Evolutionary conservation across 1,140 invertebrate species (phyloP).

Genomic region (Brachionus rubens): DNA sequence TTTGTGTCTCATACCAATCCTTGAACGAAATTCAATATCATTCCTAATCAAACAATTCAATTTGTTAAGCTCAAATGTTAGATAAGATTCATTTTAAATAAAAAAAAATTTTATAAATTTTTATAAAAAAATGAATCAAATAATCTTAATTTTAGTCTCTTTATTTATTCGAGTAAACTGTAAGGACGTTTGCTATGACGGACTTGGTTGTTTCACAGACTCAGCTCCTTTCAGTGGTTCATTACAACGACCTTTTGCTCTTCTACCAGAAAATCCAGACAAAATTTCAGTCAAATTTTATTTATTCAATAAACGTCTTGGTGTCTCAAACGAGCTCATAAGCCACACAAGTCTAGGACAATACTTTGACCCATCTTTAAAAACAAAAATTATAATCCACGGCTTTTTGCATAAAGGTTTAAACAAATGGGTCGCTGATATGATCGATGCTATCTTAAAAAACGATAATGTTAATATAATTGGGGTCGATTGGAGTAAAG

Average conservation of each 20-base stretch:
- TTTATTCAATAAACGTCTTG: constrained; percentile 61
- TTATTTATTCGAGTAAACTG: too few species aligned
- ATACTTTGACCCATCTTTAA: constrained; percentile 22
- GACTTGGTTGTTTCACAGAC: constrained; percentile 88
- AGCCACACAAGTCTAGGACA: constrained; percentile 57
- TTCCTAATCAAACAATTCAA: too few species aligned
- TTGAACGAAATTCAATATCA: too few species aligned
- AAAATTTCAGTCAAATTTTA: constrained; percentile 69
- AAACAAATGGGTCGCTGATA: constrained; percentile 72
- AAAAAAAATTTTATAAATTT: too few species aligned
- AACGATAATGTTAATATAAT: constrained; percentile 79
- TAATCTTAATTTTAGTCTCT: too few species aligned
- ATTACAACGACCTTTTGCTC: constrained; percentile 66
- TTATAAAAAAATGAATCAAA: too few species aligned
- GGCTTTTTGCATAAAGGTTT: constrained; percentile 86
- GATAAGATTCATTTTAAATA: too few species aligned
- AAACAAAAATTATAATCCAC: constrained; percentile 61
- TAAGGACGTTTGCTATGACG: constrained; percentile 74
- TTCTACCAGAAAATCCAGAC: constrained; percentile 78
- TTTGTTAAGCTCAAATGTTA: too few species aligned
- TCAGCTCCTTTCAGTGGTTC: constrained; percentile 81
- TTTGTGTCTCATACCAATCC: too few species aligned
- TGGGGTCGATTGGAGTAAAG: constrained; percentile 88
- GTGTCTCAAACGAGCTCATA: constrained; percentile 52
- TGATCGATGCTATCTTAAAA: constrained; percentile 42